phyloP scores from a whole-genome alignment of 2,113 vertebrate genomes.

The Amblyornis subalaris region DNA sequence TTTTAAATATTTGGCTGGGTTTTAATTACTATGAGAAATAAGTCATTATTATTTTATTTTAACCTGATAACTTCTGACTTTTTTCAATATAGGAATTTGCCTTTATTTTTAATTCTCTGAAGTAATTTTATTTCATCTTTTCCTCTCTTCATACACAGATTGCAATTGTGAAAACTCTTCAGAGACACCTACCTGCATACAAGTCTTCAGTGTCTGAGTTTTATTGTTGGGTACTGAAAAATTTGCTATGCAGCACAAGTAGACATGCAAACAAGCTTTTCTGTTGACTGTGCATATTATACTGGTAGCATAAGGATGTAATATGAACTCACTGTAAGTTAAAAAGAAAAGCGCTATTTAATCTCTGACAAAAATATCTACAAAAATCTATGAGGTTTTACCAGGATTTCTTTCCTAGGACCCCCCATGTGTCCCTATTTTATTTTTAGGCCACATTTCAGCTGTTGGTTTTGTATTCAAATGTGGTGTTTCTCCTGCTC shows the following conservation, averaged over 20 bases:
- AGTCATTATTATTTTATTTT: background rate
- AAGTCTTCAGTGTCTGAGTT: background rate
- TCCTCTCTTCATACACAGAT: background rate
- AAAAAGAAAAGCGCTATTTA: constrained; percentile 6
- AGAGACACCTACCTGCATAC: background rate
- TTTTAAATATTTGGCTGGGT: background rate
- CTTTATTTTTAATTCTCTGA: background rate
- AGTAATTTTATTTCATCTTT: background rate
- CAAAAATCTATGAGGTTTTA: background rate
- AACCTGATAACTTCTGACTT: background rate
- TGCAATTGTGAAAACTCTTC: background rate
- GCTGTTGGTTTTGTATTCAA: background rate
- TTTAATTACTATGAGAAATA: background rate
- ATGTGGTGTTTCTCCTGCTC: background rate
- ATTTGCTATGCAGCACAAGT: background rate
- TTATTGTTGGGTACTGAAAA: background rate
- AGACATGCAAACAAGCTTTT: background rate
- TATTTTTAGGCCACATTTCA: background rate
- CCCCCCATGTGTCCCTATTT: background rate
- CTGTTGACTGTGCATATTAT: background rate
- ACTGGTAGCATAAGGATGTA: background rate
- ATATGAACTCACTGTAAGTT: constrained; percentile 6
- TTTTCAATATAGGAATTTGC: background rate
- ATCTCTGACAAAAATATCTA: background rate
- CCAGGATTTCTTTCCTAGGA: background rate